Evolutionary conservation across 2,113 vertebrate genomes (phyloP).

Genomic region (Arothron firmamentum): DNA sequence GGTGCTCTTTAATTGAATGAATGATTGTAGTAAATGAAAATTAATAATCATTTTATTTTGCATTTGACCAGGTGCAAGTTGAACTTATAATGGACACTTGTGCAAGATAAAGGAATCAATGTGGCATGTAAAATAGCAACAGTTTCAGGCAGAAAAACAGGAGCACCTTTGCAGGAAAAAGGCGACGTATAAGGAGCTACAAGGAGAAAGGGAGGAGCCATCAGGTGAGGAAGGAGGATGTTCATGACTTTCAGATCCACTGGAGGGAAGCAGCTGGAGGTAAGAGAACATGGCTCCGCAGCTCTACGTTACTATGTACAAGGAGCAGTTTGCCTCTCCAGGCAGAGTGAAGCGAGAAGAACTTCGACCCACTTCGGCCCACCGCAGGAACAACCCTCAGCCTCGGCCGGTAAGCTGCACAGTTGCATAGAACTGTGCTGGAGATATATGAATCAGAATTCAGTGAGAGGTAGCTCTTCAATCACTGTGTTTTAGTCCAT

Average conservation of each 20-base stretch:
- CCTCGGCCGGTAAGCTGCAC: constrained; percentile 66
- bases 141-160: background rate
- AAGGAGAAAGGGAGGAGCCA: constrained; percentile 51
- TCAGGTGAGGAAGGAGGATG: constrained; percentile 30
- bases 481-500: background rate
- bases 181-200: background rate
- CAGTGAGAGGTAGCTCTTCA: background rate
- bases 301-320: constrained; percentile 66
- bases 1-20: background rate
- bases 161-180: no score
- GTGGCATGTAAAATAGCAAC: no score
- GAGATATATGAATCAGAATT: background rate
- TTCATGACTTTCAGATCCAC: constrained; percentile 16
- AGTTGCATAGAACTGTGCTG: background rate
- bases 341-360: constrained; percentile 38
- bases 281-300: constrained; percentile 56
- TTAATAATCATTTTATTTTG: constrained; percentile 11
- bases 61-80: constrained; percentile 6
- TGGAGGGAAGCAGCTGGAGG: constrained; percentile 20
- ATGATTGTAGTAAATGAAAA: background rate
- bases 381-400: constrained; percentile 76
- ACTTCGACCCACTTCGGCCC: constrained; percentile 68
- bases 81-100: background rate
- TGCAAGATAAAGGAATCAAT: no score
- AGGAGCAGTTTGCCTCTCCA: constrained; percentile 65